Percentiles rank a stretch among this genome's conserved stretches.
Evolutionary conservation across 2,797 vertebrate genomes (phyloP).

Genomic region (Microchirus variegatus): DNA sequence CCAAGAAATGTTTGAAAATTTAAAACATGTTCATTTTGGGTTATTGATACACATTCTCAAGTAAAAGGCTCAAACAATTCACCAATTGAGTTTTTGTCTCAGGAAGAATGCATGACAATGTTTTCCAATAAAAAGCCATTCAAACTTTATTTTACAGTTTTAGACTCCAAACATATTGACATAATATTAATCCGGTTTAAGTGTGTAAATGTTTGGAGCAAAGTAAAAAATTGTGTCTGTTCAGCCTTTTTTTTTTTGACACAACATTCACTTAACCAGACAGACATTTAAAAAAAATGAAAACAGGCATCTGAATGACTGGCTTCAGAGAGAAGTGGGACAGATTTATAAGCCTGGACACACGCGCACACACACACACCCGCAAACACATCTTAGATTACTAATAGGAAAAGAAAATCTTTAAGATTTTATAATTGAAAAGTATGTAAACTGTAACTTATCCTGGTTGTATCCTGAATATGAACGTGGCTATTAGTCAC

Average conservation of each 20-base stretch:
- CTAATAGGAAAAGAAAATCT: constrained; percentile 10
- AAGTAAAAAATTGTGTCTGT: constrained; percentile 28
- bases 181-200: constrained; percentile 33
- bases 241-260: constrained; percentile 19
- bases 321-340: constrained; percentile 4
- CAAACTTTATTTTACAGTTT: constrained; percentile 64
- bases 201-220: constrained; percentile 3
- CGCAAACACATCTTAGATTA: constrained; percentile 15
- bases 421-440: constrained; percentile 31
- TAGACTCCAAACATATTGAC: constrained; percentile 17
- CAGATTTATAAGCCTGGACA: constrained; percentile 5
- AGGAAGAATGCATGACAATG: neutral
- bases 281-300: constrained; percentile 20
- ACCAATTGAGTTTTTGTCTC: too few relatives aligned
- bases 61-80: too few relatives aligned
- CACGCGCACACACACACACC: neutral
- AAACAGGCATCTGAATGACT: constrained; percentile 9
- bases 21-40: too few relatives aligned
- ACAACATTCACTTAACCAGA: constrained; percentile 15
- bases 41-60: too few relatives aligned
- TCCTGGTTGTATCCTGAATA: constrained; percentile 31
- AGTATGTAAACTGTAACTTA: constrained; percentile 65
- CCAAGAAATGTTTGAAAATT: too few relatives aligned
- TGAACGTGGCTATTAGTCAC: constrained; percentile 4
- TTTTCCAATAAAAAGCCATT: constrained; percentile 38